phyloP scores from a whole-genome alignment of 2,888 invertebrate genomes.

The Chrysodeixis includens region DNA sequence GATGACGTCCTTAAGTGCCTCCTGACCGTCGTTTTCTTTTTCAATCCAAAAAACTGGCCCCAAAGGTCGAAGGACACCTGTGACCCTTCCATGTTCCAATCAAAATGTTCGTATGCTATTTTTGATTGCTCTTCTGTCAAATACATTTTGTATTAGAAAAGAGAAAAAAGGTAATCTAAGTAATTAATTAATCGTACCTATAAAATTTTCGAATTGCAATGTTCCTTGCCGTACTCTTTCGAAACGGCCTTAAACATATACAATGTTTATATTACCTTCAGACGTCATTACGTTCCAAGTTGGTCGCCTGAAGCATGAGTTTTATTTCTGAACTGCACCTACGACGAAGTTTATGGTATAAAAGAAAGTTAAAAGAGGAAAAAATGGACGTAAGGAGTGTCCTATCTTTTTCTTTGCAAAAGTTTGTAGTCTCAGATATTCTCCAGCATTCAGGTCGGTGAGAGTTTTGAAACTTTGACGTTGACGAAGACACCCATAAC shows the following conservation, averaged over 20 bases:
- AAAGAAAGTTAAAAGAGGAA: not conserved
- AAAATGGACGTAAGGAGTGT: slow-evolving; percentile 26
- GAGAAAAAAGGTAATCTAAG: too few species aligned
- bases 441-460: slow-evolving; percentile 34
- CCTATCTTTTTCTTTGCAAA: slow-evolving; percentile 33
- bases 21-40: slow-evolving; percentile 81
- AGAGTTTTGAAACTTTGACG: slow-evolving; percentile 36
- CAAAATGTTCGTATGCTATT: slow-evolving; percentile 52
- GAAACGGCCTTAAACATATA: too few species aligned
- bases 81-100: slow-evolving; percentile 60
- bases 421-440: slow-evolving; percentile 43
- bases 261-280: not conserved
- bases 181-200: too few species aligned
- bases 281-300: not conserved
- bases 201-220: too few species aligned
- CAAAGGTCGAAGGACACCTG: slow-evolving; percentile 75
- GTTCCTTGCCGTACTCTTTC: too few species aligned
- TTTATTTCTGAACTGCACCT: slow-evolving; percentile 1
- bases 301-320: not conserved
- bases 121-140: slow-evolving; percentile 37
- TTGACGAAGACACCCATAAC: slow-evolving; percentile 31
- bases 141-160: slow-evolving; percentile 35
- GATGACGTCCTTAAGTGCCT: slow-evolving; percentile 73
- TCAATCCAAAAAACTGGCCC: slow-evolving; percentile 79
- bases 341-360: slow-evolving; percentile 4